These are phyloP conservation scores for Pangasianodon hypophthalmus DNA, from an alignment of 2,113 vertebrate genomes.

Conservation along the genomic window DNA sequence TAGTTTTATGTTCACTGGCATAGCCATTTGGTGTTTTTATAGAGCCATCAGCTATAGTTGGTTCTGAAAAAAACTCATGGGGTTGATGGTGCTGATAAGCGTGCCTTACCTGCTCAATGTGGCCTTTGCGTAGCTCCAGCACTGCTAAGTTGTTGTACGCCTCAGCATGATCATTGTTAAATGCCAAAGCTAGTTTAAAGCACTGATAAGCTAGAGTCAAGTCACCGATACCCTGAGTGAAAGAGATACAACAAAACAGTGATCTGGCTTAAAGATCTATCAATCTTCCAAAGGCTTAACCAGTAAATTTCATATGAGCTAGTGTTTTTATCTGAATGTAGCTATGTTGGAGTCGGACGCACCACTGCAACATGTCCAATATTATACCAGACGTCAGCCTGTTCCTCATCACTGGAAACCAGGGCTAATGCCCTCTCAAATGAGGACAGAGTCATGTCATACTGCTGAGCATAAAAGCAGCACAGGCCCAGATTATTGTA, in stretches of 20 bases:
- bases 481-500: constrained; percentile 97
- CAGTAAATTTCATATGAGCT: neutral
- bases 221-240: constrained; percentile 86
- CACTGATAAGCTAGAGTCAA: constrained; percentile 89
- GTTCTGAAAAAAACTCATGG: neutral
- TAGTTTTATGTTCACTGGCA: neutral
- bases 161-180: constrained; percentile 89
- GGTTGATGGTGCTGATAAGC: neutral
- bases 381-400: constrained; percentile 97
- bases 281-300: neutral
- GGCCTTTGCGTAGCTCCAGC: constrained; percentile 89
- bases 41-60: neutral
- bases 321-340: neutral
- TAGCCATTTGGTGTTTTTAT: neutral
- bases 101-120: constrained; percentile 84
- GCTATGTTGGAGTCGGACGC: constrained; percentile 58
- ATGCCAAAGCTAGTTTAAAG: constrained; percentile 87
- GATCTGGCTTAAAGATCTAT: neutral
- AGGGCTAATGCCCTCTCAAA: constrained; percentile 91
- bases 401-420: constrained; percentile 86
- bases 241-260: constrained; percentile 21
- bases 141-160: constrained; percentile 96
- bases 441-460: constrained; percentile 93
- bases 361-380: constrained; percentile 93
- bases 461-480: constrained; percentile 98